These are phyloP conservation scores for Pristionchus fissidentatus DNA, from an alignment of 2,888 invertebrate species.

Conservation along the genomic window DNA sequence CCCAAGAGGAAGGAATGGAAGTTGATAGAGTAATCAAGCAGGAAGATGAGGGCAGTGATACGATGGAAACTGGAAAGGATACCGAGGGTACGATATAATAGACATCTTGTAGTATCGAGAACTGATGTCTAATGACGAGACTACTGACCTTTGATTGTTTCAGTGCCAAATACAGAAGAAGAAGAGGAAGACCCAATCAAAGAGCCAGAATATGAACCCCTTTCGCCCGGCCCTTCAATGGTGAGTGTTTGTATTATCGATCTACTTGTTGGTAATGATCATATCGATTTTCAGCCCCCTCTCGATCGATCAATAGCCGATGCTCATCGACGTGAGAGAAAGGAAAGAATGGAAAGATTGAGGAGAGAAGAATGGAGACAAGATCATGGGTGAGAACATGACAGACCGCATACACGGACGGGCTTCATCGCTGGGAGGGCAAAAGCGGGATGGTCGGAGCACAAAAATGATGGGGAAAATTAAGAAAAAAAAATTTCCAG, in stretches of 20 bases:
- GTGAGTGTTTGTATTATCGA: background rate
- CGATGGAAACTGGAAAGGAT: too few relatives aligned
- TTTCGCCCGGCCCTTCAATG: background rate
- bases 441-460: too few relatives aligned
- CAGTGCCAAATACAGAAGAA: background rate
- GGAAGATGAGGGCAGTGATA: too few relatives aligned
- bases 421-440: too few relatives aligned
- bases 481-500: too few relatives aligned
- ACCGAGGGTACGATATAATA: too few relatives aligned
- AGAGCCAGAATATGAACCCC: constrained; percentile 10
- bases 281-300: background rate
- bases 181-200: background rate
- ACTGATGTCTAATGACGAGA: too few relatives aligned
- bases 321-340: background rate
- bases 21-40: too few relatives aligned
- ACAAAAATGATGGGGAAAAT: too few relatives aligned
- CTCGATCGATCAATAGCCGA: constrained; percentile 4
- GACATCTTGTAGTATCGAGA: too few relatives aligned
- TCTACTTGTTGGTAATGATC: background rate
- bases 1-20: background rate
- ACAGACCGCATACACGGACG: too few relatives aligned
- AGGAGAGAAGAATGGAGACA: background rate
- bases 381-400: background rate
- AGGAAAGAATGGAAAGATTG: background rate
- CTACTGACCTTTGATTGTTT: too few relatives aligned